Conservation (phyloP, 1,140 invertebrate species). For the Temnothorax nylanderi region DNA sequence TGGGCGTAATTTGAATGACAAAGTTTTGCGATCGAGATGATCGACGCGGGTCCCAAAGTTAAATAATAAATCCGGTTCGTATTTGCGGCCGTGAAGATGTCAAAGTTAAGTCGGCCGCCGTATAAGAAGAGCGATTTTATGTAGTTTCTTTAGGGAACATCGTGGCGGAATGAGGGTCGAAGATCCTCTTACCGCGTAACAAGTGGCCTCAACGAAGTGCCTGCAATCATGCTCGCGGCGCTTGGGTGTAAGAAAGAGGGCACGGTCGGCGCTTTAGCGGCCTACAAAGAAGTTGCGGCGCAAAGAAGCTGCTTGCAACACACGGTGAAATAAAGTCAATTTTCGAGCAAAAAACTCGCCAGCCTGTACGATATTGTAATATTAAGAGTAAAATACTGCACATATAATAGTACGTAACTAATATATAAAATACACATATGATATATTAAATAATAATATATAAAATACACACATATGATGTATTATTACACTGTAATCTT, state of each 20-base stretch:
- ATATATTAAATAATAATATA: too few species aligned
- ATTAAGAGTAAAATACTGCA: not conserved
- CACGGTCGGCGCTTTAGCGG: not conserved
- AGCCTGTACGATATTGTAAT: not conserved
- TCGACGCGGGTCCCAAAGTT: constrained; percentile 8
- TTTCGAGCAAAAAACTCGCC: not conserved
- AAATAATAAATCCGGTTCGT: constrained; percentile 14
- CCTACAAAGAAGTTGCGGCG: not conserved
- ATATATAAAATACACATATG: too few species aligned
- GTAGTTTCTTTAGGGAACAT: constrained; percentile 48
- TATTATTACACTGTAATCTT: too few species aligned
- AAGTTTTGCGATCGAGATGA: not conserved
- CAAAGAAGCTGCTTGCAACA: not conserved
- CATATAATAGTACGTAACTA: not conserved
- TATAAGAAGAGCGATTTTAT: constrained; percentile 39
- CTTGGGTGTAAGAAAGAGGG: constrained; percentile 3
- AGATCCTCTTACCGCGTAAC: constrained; percentile 52
- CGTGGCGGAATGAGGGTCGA: constrained; percentile 33
- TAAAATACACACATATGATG: too few species aligned
- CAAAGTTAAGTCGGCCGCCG: not conserved
- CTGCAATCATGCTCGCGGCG: constrained; percentile 38
- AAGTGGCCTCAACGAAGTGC: constrained; percentile 45
- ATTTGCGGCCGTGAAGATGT: not conserved
- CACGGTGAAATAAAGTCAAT: not conserved
- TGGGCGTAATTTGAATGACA: not conserved